Evolutionary conservation across 53 echinoderm and acorn worm species (phyloP), one percentile per base, ranked within the genome.

Genomic region (Zoroaster sp.): DNA sequence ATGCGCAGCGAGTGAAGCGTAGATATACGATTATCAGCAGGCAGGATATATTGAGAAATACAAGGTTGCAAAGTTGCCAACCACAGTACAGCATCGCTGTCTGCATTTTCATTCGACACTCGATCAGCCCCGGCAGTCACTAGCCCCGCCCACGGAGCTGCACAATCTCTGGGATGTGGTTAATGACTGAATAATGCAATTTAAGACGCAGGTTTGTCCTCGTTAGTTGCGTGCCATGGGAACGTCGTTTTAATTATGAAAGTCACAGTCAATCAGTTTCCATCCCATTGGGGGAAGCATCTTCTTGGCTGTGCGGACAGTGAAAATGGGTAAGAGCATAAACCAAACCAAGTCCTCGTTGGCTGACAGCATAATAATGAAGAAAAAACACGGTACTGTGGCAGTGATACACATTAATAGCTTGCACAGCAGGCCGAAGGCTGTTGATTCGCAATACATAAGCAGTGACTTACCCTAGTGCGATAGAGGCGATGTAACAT

Each of bases 131-230:
- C 31, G 28, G 15, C 20, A 30, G 40, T 45, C 75, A 11, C 5
- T 47, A 75, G 36, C 3, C 67, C 25, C 82, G 82, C 82, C 82
- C 82, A 82, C 82, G 8, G 39, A 78, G 36, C 78, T 34, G 54
- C 59, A 78, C 53, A 40, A 20, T 76, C 63, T 31, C 38, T 38
- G 38, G 23, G 63, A 63, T 63, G 44, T 41, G 23, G 25, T 25
- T 32, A 69, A 67, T 82, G 44, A 66, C 69, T 31, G 69, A 82
- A 82, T 82, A 82, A 82, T 67, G 82, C 34, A 68, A 68, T 82
- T 68, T 68, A 30, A 23, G 44, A 65, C 28, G 44, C 28, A n/a
- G 14, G 14, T 40, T 65, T 44, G 34, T 35, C 80, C 67, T 67
- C 82, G 43, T 30, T 44, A 47, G 33, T 41, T 3, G 68, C 68